Evolutionary conservation across 1,140 invertebrate species (phyloP).

Genomic region (Melanaphis sacchari): DNA sequence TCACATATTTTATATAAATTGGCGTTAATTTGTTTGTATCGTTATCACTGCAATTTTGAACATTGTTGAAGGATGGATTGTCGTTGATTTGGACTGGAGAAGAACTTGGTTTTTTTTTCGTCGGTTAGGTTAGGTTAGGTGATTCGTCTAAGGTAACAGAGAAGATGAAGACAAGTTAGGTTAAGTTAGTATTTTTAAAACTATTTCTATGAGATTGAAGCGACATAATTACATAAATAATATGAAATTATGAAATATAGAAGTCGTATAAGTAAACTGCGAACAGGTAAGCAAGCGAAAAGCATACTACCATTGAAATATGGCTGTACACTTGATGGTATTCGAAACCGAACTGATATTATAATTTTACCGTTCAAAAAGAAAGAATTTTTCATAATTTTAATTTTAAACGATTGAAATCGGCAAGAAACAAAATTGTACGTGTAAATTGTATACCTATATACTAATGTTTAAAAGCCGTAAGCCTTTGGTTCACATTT

Average conservation of each 20-base stretch:
- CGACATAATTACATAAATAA: neutral
- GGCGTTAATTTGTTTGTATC: no score
- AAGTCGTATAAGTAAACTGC: neutral
- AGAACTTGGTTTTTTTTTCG: neutral
- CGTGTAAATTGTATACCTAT: no score
- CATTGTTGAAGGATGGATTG: neutral
- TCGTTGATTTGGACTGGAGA: neutral
- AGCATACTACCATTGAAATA: neutral
- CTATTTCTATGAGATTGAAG: neutral
- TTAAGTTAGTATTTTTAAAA: neutral
- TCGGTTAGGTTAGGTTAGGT: no score
- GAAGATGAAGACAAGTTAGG: neutral
- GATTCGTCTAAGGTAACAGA: neutral
- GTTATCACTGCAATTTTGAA: no score
- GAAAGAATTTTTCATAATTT: no score
- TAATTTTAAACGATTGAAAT: no score
- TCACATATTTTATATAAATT: no score
- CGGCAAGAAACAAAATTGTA: no score
- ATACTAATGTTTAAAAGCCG: no score
- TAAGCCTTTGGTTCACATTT: no score
- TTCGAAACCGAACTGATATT: neutral
- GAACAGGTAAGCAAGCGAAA: neutral
- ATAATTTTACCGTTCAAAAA: no score
- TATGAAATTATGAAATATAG: neutral
- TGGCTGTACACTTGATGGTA: neutral